phyloP scores from a whole-genome alignment of 2,888 invertebrate genomes.

The Neoascia interrupta region DNA sequence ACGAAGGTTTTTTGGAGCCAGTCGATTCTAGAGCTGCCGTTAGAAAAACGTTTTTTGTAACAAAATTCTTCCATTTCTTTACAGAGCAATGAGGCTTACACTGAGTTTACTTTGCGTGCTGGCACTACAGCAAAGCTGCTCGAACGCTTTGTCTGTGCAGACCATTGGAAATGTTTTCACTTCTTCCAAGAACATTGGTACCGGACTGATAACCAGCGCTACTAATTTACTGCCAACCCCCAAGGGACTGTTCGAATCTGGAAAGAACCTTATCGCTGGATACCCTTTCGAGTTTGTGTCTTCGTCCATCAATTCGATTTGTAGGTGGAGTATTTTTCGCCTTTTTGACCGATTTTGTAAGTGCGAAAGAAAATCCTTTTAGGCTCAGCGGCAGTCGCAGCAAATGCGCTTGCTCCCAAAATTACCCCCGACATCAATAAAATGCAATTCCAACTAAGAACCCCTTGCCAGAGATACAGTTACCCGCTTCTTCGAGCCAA shows the following conservation, averaged over 20 bases:
- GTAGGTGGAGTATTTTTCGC: no score
- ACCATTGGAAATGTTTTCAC: constrained; percentile 71
- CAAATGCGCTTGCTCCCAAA: constrained; percentile 73
- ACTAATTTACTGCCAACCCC: constrained; percentile 64
- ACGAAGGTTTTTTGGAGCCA: no score
- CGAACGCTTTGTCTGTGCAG: no score
- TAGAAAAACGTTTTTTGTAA: no score
- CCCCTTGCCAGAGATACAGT: constrained; percentile 72
- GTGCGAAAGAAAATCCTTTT: no score
- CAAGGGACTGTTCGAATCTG: constrained; percentile 73
- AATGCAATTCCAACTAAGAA: constrained; percentile 76
- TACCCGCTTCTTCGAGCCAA: constrained; percentile 74
- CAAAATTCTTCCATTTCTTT: background rate
- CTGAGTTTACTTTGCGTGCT: background rate
- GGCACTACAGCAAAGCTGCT: background rate
- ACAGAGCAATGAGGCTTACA: constrained; percentile 29
- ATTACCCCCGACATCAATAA: constrained; percentile 74
- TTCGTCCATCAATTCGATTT: constrained; percentile 74
- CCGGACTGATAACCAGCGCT: constrained; percentile 71
- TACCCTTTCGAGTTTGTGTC: constrained; percentile 77
- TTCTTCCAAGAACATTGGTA: constrained; percentile 71
- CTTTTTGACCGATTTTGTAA: no score
- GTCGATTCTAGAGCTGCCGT: no score
- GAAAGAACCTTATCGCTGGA: constrained; percentile 77
- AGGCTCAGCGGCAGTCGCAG: constrained; percentile 76